These are phyloP conservation scores for Lycopodina hypogea DNA, from an alignment of 37 sponge, comb jelly and placozoan genomes.

Conservation along the genomic window DNA sequence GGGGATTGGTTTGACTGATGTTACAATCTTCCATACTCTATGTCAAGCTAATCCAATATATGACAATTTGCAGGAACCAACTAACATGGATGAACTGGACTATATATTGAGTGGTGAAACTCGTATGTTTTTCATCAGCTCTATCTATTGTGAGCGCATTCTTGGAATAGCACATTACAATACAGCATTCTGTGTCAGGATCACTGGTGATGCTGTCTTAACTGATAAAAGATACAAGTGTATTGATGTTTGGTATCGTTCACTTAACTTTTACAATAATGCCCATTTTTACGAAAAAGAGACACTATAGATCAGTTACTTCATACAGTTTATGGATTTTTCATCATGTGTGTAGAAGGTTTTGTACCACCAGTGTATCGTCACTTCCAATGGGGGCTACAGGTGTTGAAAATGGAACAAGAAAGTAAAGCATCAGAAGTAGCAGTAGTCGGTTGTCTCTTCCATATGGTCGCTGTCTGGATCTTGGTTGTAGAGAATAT, in stretches of 20 bases:
- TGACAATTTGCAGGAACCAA: conserved; percentile 60
- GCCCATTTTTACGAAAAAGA: conserved; percentile 79
- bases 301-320: conserved; percentile 71
- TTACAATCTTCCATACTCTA: conserved; percentile 5
- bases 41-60: conserved; percentile 44
- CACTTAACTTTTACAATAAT: conserved; percentile 71
- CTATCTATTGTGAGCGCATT: conserved; percentile 77
- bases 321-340: conserved; percentile 61
- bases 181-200: conserved; percentile 76
- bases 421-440: conserved; percentile 71
- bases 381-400: conserved; percentile 75
- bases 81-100: conserved; percentile 13
- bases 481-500: conserved; percentile 31
- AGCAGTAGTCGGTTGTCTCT: conserved; percentile 52
- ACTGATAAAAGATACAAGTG: conserved; percentile 53
- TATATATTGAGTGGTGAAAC: conserved; percentile 39
- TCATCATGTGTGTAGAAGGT: conserved; percentile 46
- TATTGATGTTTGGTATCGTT: conserved; percentile 73
- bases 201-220: conserved; percentile 74
- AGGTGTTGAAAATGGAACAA: conserved; percentile 60
- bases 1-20: not conserved
- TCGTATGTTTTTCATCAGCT: conserved; percentile 45
- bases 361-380: conserved; percentile 56
- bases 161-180: conserved; percentile 78
- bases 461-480: conserved; percentile 67